phyloP scores from a whole-genome alignment of 2,797 vertebrate genomes.

The Molossus alvarezi region DNA sequence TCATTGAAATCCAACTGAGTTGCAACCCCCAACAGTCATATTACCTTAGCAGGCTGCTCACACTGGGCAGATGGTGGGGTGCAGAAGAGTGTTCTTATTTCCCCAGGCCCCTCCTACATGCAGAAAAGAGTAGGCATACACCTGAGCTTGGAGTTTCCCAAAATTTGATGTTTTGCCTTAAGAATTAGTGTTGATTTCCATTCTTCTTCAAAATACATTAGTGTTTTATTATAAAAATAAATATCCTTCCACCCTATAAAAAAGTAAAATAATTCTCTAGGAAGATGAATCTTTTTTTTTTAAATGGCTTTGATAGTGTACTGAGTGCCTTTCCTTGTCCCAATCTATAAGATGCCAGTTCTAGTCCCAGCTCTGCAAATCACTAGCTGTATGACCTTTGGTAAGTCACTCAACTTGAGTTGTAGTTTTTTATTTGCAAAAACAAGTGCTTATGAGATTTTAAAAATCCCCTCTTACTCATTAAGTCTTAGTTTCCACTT shows the following conservation, averaged over 20 bases:
- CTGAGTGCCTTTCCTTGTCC: not conserved
- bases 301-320: not conserved
- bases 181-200: constrained; percentile 14
- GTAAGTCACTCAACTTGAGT: not conserved
- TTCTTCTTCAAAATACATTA: constrained; percentile 6
- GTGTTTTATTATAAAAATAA: constrained; percentile 54
- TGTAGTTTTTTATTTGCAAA: not conserved
- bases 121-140: not conserved
- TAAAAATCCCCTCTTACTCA: constrained; percentile 35
- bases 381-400: not conserved
- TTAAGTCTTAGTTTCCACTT: not conserved
- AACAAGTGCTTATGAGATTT: not conserved
- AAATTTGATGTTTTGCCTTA: not conserved
- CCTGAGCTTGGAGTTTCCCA: not conserved
- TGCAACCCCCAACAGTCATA: not conserved
- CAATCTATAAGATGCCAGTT: not conserved
- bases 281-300: not conserved
- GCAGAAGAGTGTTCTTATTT: not conserved
- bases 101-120: not conserved
- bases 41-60: not conserved
- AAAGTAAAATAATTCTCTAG: constrained; percentile 15
- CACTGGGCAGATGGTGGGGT: not conserved
- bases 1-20: not conserved
- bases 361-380: not conserved
- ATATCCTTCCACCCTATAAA: not conserved